phyloP scores from a whole-genome alignment of 2,113 vertebrate genomes.

The Dasyurus viverrinus region DNA sequence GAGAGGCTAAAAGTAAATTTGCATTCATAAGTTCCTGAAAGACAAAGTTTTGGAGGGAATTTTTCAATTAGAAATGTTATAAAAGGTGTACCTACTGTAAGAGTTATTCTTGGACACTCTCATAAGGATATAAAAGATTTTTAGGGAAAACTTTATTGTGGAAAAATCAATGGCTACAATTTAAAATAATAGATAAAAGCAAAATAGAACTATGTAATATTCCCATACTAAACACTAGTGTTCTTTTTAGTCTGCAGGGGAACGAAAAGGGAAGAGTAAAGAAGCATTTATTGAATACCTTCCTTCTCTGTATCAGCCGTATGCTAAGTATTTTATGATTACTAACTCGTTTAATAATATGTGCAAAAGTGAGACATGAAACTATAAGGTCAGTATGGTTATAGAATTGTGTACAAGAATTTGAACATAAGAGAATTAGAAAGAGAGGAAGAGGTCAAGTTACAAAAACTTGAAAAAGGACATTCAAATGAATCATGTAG shows the following conservation, averaged over 20 bases:
- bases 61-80: neutral
- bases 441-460: neutral
- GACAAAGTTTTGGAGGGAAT: neutral
- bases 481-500: neutral
- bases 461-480: neutral
- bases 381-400: neutral
- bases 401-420: neutral
- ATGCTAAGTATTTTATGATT: neutral
- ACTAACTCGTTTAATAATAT: neutral
- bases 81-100: conserved; percentile 19
- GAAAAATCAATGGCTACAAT: neutral
- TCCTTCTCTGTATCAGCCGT: neutral
- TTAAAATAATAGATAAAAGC: neutral
- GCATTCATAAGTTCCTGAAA: neutral
- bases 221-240: neutral
- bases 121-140: neutral
- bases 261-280: neutral
- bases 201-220: neutral
- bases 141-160: neutral
- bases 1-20: neutral
- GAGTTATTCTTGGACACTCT: conserved; percentile 13
- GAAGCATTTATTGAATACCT: neutral
- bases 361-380: neutral
- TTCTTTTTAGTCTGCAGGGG: neutral
- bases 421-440: neutral